Percentiles rank a stretch among this genome's conserved stretches.
These are phyloP conservation scores for Watsonalla binaria DNA, from an alignment of 2,888 invertebrate genomes.

Conservation along the genomic window DNA sequence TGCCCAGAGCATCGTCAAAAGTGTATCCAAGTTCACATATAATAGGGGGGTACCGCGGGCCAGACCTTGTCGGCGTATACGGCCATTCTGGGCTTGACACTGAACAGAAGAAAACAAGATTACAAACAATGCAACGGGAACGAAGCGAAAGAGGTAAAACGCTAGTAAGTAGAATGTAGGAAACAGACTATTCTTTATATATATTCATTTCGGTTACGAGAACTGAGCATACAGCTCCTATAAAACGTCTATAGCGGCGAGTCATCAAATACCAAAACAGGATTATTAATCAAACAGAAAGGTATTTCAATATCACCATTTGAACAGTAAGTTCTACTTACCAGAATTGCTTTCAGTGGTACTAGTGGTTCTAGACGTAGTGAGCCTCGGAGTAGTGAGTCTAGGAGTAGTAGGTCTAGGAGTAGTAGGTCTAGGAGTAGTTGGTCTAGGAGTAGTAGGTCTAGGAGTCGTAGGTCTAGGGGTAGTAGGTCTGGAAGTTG, in stretches of 20 bases:
- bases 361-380: too few relatives aligned
- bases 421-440: not conserved
- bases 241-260: too few relatives aligned
- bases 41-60: slow-evolving; percentile 27
- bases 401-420: slow-evolving; percentile 13
- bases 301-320: too few relatives aligned
- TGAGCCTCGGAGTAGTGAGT: too few relatives aligned
- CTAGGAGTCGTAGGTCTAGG: slow-evolving; percentile 13
- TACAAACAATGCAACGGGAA: not conserved
- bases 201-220: too few relatives aligned
- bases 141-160: not conserved
- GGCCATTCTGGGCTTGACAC: slow-evolving; percentile 28
- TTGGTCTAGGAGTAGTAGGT: not conserved
- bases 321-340: not conserved
- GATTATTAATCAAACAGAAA: too few relatives aligned
- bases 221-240: too few relatives aligned
- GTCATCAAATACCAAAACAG: too few relatives aligned
- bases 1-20: slow-evolving; percentile 35
- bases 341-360: not conserved
- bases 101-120: not conserved
- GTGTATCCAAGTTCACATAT: slow-evolving; percentile 57
- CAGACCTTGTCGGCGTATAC: slow-evolving; percentile 27
- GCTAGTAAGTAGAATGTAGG: too few relatives aligned
- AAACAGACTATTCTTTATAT: too few relatives aligned
- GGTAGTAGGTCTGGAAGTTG: not conserved